phyloP scores from a whole-genome alignment of 2,888 invertebrate genomes.

The Thera obeliscata region DNA sequence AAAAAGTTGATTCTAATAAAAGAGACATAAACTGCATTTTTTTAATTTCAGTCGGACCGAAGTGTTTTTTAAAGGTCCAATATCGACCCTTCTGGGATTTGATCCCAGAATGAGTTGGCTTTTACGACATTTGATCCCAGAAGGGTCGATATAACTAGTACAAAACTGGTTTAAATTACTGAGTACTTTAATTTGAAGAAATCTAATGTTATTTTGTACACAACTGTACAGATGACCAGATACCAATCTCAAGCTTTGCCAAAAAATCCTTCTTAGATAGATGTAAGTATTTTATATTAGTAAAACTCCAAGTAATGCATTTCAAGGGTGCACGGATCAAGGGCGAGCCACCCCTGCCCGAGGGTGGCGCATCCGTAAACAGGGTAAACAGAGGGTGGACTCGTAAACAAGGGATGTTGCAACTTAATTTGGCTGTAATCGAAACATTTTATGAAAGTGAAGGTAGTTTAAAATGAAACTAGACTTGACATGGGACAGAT shows the following conservation, averaged over 20 bases:
- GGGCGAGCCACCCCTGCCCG: constrained; percentile 26
- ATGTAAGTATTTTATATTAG: constrained; percentile 27
- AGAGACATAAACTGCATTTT: too few relatives aligned
- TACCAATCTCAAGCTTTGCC: background rate
- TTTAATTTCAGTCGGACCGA: too few relatives aligned
- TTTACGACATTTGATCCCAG: too few relatives aligned
- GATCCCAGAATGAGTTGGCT: too few relatives aligned
- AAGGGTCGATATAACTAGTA: too few relatives aligned
- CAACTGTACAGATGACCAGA: too few relatives aligned
- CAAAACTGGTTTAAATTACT: too few relatives aligned
- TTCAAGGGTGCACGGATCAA: constrained; percentile 39
- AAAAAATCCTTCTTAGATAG: background rate
- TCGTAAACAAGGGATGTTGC: constrained; percentile 40
- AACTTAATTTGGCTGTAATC: constrained; percentile 39
- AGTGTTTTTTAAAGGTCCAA: too few relatives aligned
- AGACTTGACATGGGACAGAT: background rate
- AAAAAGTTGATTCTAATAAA: too few relatives aligned
- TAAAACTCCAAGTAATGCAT: constrained; percentile 34
- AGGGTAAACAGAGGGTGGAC: constrained; percentile 42
- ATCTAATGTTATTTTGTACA: too few relatives aligned
- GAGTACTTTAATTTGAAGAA: too few relatives aligned
- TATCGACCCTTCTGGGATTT: too few relatives aligned
- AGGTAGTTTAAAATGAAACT: constrained; percentile 10
- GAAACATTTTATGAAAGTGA: constrained; percentile 20
- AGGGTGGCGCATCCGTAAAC: constrained; percentile 40